Base-by-base conservation (phyloP, 30 jellyfish, hydroid and myxozoan species). In the Calvadosia cruxmelitensis region DNA sequence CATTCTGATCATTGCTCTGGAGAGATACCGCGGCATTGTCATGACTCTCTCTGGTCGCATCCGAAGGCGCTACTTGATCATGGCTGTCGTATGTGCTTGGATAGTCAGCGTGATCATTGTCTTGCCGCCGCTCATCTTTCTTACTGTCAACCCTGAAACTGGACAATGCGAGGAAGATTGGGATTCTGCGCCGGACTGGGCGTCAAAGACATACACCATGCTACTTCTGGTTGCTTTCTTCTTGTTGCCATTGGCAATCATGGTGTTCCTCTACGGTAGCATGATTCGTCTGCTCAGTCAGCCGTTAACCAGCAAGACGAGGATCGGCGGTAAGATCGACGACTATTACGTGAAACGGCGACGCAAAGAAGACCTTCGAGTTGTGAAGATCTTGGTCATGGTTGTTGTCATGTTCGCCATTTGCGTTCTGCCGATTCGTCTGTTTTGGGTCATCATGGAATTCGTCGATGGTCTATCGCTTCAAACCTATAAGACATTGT, bases 401-500 rank as follows among this genome's bases (percentile, higher is more conserved):
- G 74, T 65, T 30, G 74, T 65, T 30, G 20, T 30, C 7, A 30
- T 30, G 65, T 65, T 65, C 25, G 27, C 32, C 25, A 2, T 65
- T 26, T 65, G 74, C 30, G 27, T 27, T 30, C 30, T 30, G 12
- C 74, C 74, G 7, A 30, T 65, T 65, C 74, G 74, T 26, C 7
- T 65, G 20, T 23, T 65, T 27, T 65, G 74, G 74, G 74, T 65
- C 67, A 30, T 65, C 25, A 7, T 65, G 65, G 32, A 65, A 30
- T 65, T 23, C 30, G 20, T 65, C 25, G 66, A 12, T 23, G 74
- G 25, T 30, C 20, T 65, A 30, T 30, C 74, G 7, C 7, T 13
- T 3, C 26, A 65, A 26, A 65, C 24, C 30, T 65, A 23, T 30
- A 16, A 16, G 12, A 30, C 66, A 26, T 65, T 65, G 66, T 26